Conservation (phyloP, 2,888 invertebrate genomes). For the Blera fallax region DNA sequence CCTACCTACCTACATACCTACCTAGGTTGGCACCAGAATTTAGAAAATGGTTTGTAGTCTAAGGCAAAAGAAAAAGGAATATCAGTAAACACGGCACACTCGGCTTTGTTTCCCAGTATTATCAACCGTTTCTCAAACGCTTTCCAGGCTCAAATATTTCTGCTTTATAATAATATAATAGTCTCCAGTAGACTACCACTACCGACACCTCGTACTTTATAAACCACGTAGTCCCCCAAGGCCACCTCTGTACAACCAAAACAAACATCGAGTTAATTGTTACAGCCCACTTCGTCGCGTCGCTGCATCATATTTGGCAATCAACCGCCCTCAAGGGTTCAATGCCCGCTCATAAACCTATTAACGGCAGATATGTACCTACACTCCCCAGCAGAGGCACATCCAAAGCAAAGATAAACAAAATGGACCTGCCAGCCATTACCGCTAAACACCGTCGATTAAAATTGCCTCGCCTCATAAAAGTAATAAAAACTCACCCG, state of each 20-base stretch:
- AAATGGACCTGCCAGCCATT: slow-evolving; percentile 9
- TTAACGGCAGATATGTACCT: neutral
- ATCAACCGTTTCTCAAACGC: too few species aligned
- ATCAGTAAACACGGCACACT: too few species aligned
- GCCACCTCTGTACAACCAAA: neutral
- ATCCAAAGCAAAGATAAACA: slow-evolving; percentile 13
- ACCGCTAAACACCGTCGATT: slow-evolving; percentile 43
- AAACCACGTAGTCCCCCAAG: too few species aligned
- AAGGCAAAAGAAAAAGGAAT: too few species aligned
- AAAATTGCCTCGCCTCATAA: neutral
- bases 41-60: too few species aligned
- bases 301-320: slow-evolving; percentile 43
- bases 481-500: slow-evolving; percentile 32
- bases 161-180: too few species aligned
- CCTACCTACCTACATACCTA: too few species aligned
- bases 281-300: neutral
- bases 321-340: slow-evolving; percentile 34
- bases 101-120: too few species aligned
- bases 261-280: neutral
- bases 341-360: slow-evolving; percentile 39
- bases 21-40: too few species aligned
- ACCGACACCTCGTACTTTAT: too few species aligned
- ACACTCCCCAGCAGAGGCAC: neutral
- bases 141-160: too few species aligned
- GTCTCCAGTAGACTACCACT: too few species aligned